Conservation (phyloP, 2,113 vertebrate species). For the Elephantulus edwardii region DNA sequence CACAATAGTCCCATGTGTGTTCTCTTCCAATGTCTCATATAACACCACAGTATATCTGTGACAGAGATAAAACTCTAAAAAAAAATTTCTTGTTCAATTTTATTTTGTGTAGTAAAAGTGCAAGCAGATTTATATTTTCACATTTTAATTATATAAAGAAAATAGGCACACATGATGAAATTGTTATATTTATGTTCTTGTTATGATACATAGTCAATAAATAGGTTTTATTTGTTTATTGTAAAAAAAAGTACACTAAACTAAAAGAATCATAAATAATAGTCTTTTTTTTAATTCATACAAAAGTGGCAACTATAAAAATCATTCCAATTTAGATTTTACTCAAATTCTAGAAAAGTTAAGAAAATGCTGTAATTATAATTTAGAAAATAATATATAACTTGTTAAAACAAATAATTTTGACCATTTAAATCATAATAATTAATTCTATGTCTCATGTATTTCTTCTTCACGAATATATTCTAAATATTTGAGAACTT, state of each 20-base stretch:
- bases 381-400: neutral
- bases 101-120: neutral
- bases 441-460: too few relatives aligned
- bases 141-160: neutral
- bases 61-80: neutral
- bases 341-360: neutral
- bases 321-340: neutral
- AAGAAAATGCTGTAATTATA: neutral
- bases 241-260: neutral
- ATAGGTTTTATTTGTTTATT: neutral
- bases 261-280: neutral
- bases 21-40: neutral
- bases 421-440: too few relatives aligned
- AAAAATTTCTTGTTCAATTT: neutral
- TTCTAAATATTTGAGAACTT: neutral
- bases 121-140: neutral
- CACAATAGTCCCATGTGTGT: neutral
- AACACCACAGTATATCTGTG: neutral
- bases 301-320: neutral
- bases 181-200: neutral
- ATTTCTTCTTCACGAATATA: neutral
- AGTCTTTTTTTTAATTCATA: neutral
- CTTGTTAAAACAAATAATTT: too few relatives aligned
- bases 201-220: neutral
- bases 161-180: neutral